Base-by-base conservation (phyloP, 2,797 vertebrate species). In the Clarias laeviceps region DNA sequence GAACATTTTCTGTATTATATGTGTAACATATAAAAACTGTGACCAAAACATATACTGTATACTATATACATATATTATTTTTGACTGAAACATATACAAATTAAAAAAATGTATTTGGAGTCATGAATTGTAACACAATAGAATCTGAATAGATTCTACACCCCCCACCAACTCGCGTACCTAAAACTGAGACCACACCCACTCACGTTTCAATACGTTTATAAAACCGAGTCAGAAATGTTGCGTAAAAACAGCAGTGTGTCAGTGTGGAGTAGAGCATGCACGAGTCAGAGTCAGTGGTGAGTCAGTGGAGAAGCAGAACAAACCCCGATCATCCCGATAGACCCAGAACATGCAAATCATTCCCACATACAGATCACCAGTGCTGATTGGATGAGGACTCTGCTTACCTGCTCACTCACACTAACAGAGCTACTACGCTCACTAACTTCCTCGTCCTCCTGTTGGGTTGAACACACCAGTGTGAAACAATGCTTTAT, bases 341-440 rank as follows among this genome's bases (percentile, higher is more conserved):
- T 0, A 5, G 69, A n/a, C 15, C 45, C 37, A 24, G 22, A 45
- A 11, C 69, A 50, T 72, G 69, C 69, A 72, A 72, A 72, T 72
- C 40, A 50, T 17, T 72, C 54, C 9, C 54, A 32, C 8, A 57
- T 32, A 57, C 15, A 76, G n/a, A 54, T 56, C 73, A 4, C 56
- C 22, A 70, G 62, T 34, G 37, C 6, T 32, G 80, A 87, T 83
- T 85, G 73, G 86, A 2, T 12, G 54, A 87, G 22, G 85, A 82
- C 88, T 88, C 85, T 81, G 90, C 70, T 73, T 15, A 73, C 70
- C 70, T 50, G 70, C 70, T 14, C 11, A 37, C 14, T 45, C 37
- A 45, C 24, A 45, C 37, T 14, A 70, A 70, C 68, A 24, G 68
- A 70, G 68, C 34, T 70, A 40, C 34, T 70, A 40, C 12, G 68